Evolutionary conservation across 1,140 invertebrate genomes (phyloP).

Genomic region (Chelonus insularis): DNA sequence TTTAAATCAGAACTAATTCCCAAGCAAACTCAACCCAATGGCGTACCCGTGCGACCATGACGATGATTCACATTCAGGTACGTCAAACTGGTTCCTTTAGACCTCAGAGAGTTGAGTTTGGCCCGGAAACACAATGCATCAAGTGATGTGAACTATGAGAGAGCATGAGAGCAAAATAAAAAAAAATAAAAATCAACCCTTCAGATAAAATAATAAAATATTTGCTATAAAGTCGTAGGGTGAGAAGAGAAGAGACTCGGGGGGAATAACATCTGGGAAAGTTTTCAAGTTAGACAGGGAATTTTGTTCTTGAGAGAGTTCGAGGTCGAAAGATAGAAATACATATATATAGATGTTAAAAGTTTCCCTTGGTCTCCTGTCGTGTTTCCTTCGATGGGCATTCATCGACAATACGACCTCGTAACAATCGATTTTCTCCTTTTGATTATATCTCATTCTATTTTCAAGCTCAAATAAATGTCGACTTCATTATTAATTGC

Average conservation of each 20-base stretch:
- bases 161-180: not conserved
- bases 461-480: no score
- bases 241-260: not conserved
- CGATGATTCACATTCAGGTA: constrained; percentile 43
- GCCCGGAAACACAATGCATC: constrained; percentile 35
- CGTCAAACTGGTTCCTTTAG: constrained; percentile 44
- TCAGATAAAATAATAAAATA: no score
- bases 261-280: constrained; percentile 25
- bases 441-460: no score
- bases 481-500: no score
- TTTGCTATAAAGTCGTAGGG: no score
- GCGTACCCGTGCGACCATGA: constrained; percentile 12
- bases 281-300: constrained; percentile 18
- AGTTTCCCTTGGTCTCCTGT: not conserved
- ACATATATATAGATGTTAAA: not conserved
- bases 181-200: constrained; percentile 5
- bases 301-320: constrained; percentile 15
- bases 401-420: no score
- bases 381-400: not conserved
- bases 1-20: not conserved
- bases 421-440: no score
- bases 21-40: not conserved
- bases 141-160: not conserved
- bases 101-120: constrained; percentile 19
- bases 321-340: constrained; percentile 19